phyloP scores from a whole-genome alignment of 2,888 invertebrate genomes.

The Atherix ibis region DNA sequence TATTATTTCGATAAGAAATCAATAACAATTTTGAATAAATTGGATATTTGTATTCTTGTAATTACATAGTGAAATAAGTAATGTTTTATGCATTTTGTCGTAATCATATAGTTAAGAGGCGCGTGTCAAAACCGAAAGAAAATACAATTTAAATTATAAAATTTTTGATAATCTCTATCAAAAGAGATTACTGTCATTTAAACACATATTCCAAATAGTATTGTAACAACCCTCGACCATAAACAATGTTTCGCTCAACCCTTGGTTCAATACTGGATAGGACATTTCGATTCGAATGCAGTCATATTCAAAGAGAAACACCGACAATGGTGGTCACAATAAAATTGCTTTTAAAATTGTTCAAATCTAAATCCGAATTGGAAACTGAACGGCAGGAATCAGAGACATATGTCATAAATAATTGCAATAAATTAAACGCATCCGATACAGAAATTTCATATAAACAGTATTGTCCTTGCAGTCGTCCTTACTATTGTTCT shows the following conservation, averaged over 20 bases:
- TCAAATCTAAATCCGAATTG: constrained; percentile 3
- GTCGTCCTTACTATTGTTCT: background rate
- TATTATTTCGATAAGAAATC: too few relatives aligned
- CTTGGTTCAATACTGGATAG: background rate
- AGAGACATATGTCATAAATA: constrained; percentile 26
- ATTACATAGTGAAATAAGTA: too few relatives aligned
- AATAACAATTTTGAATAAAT: too few relatives aligned
- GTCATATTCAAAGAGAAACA: background rate
- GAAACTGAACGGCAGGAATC: constrained; percentile 1
- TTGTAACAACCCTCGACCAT: constrained; percentile 9
- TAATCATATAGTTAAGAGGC: too few relatives aligned
- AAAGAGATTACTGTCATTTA: constrained; percentile 33
- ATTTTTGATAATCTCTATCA: constrained; percentile 26
- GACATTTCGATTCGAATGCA: background rate
- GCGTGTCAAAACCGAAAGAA: too few relatives aligned
- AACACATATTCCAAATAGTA: constrained; percentile 24
- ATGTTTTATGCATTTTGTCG: too few relatives aligned
- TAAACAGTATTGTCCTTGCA: constrained; percentile 3
- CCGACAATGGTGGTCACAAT: too few relatives aligned
- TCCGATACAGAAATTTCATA: constrained; percentile 21
- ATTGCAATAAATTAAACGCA: constrained; percentile 33
- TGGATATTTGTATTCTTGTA: too few relatives aligned
- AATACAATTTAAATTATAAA: too few relatives aligned
- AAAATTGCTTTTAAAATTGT: constrained; percentile 6
- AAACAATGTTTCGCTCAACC: constrained; percentile 17